These are phyloP conservation scores for Agrotis clavis DNA, from an alignment of 2,888 invertebrate species.

Conservation along the genomic window DNA sequence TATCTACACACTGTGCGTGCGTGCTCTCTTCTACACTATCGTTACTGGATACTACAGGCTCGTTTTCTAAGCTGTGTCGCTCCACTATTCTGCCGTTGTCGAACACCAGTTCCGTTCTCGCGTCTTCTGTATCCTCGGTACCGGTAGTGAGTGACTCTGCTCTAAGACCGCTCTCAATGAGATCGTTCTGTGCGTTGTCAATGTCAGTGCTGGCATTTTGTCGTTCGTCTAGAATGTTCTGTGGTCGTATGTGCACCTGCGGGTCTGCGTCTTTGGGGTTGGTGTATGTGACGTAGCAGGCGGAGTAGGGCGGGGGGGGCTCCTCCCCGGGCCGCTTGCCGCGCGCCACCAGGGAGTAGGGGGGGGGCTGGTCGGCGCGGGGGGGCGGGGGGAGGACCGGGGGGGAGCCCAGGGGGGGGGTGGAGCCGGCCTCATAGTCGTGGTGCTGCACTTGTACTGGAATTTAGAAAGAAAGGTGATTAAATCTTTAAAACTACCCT, in stretches of 20 bases:
- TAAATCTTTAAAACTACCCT: no score
- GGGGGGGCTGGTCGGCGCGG: slow-evolving; percentile 77
- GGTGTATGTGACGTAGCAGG: slow-evolving; percentile 75
- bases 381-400: slow-evolving; percentile 49
- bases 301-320: slow-evolving; percentile 84
- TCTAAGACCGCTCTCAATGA: slow-evolving; percentile 42
- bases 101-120: slow-evolving; percentile 52
- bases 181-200: slow-evolving; percentile 53
- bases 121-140: slow-evolving; percentile 8
- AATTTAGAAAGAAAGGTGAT: slow-evolving; percentile 27
- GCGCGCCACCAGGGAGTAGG: slow-evolving; percentile 77
- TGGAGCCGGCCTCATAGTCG: slow-evolving; percentile 39
- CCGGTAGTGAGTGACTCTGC: neutral
- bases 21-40: slow-evolving; percentile 15
- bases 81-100: slow-evolving; percentile 65
- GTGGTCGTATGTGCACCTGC: slow-evolving; percentile 67
- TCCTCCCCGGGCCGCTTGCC: slow-evolving; percentile 66
- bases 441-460: slow-evolving; percentile 65
- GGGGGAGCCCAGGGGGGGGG: slow-evolving; percentile 46
- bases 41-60: slow-evolving; percentile 21
- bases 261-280: slow-evolving; percentile 73
- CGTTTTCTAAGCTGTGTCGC: slow-evolving; percentile 43
- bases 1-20: slow-evolving; percentile 4
- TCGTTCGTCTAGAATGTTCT: slow-evolving; percentile 1
- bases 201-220: slow-evolving; percentile 41